These are phyloP conservation scores for Hystrix brachyura DNA, from an alignment of 2,113 vertebrate species.

Conservation along the genomic window DNA sequence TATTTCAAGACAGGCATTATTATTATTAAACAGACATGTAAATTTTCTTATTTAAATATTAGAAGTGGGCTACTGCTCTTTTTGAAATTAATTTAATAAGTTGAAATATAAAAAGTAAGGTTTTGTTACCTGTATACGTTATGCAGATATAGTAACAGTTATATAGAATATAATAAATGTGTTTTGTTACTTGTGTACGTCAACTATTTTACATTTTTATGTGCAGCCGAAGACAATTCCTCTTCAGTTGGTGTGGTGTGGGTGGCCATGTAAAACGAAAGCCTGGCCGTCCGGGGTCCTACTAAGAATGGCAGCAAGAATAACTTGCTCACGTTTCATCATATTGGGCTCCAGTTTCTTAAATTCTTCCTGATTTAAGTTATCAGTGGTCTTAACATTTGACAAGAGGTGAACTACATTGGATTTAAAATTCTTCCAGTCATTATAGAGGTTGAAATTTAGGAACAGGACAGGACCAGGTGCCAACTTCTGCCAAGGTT, in stretches of 20 bases:
- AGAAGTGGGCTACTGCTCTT: not conserved
- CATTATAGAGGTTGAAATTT: not conserved
- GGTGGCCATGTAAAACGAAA: not conserved
- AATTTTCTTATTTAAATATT: not conserved
- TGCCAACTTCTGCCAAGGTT: too few relatives aligned
- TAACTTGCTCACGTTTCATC: not conserved
- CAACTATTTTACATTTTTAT: not conserved
- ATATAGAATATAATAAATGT: not conserved
- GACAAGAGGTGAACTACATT: not conserved
- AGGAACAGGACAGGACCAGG: not conserved
- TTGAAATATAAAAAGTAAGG: not conserved
- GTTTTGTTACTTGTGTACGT: not conserved
- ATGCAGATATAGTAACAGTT: not conserved
- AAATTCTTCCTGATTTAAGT: not conserved
- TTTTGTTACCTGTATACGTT: not conserved
- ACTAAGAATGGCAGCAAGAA: not conserved
- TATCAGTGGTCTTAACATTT: not conserved
- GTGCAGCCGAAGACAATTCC: not conserved
- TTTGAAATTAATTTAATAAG: not conserved
- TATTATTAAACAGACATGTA: too few relatives aligned
- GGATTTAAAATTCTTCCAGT: not conserved
- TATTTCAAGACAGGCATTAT: not conserved
- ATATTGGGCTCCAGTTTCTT: not conserved
- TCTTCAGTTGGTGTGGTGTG: not conserved
- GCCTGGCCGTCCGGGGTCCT: not conserved